These are phyloP conservation scores for Thunnus thynnus DNA, from an alignment of 2,113 vertebrate species.

Conservation along the genomic window DNA sequence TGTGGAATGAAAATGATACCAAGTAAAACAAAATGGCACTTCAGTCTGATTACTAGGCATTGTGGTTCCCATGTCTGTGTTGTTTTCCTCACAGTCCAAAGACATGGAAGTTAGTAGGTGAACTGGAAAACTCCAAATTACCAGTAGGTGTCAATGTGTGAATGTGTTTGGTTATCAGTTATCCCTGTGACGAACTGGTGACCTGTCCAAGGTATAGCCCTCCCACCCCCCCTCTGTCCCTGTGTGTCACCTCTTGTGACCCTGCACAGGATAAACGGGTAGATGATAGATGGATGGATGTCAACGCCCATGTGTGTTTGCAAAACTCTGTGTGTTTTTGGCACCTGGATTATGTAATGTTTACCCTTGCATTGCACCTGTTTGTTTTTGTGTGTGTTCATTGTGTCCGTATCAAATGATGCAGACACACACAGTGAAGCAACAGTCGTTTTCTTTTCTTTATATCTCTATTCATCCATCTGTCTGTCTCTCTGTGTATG, in stretches of 20 bases:
- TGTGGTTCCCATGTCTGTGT: too few species aligned
- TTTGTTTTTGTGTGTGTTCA: too few species aligned
- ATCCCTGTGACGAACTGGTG: not conserved
- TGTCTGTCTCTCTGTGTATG: conserved; percentile 19
- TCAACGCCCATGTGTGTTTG: not conserved
- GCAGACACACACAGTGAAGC: conserved; percentile 12
- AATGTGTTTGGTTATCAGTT: not conserved
- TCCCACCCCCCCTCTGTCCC: too few species aligned
- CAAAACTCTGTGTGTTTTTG: not conserved
- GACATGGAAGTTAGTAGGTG: too few species aligned
- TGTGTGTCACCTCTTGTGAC: too few species aligned
- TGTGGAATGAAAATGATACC: too few species aligned
- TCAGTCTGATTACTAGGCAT: too few species aligned
- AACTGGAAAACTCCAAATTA: too few species aligned
- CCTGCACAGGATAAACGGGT: too few species aligned
- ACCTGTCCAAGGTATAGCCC: too few species aligned
- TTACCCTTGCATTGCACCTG: not conserved
- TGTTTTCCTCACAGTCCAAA: too few species aligned
- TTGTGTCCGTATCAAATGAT: conserved; percentile 13
- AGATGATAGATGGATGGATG: not conserved
- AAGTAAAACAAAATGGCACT: too few species aligned
- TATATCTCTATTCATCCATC: conserved; percentile 44
- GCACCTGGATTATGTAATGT: conserved; percentile 18
- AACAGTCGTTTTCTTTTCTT: conserved; percentile 12
- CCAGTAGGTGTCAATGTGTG: conserved; percentile 5